Percentiles rank a stretch among this genome's conserved stretches.
Evolutionary conservation across 1,140 invertebrate genomes (phyloP).

Genomic region (Zaprionus nigranus): DNA sequence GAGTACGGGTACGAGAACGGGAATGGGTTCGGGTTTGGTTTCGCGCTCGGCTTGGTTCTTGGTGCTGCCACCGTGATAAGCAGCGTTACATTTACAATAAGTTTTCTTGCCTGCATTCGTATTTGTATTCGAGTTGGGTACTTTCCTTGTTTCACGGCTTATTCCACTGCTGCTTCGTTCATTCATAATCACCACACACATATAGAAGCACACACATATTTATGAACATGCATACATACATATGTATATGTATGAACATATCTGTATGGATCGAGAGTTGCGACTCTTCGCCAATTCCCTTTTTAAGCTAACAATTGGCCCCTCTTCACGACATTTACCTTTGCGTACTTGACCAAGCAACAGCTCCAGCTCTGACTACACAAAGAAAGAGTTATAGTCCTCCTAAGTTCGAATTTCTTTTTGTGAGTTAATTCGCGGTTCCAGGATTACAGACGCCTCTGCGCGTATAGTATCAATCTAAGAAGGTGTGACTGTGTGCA

Average conservation of each 20-base stretch:
- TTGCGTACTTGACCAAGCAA: constrained; percentile 77
- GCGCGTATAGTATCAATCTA: constrained; percentile 1
- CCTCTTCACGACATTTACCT: constrained; percentile 67
- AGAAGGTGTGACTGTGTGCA: constrained; percentile 28
- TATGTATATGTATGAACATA: too few species aligned
- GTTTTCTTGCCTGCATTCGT: constrained; percentile 17
- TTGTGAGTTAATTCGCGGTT: constrained; percentile 45
- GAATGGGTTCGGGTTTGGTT: constrained; percentile 15
- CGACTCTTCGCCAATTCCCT: constrained; percentile 60
- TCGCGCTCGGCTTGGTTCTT: constrained; percentile 21
- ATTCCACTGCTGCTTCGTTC: constrained; percentile 31
- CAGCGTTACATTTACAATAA: constrained; percentile 39
- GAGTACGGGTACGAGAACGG: constrained; percentile 14
- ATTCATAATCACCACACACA: constrained; percentile 35
- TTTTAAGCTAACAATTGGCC: constrained; percentile 76
- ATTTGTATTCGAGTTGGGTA: constrained; percentile 31
- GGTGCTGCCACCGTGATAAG: constrained; percentile 11
- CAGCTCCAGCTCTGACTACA: constrained; percentile 36
- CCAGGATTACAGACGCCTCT: constrained; percentile 65
- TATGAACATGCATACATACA: not conserved
- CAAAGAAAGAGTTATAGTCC: not conserved
- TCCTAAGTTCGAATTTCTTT: constrained; percentile 31
- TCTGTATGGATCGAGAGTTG: constrained; percentile 4
- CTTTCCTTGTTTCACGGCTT: constrained; percentile 22
- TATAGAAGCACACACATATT: not conserved